phyloP scores from a whole-genome alignment of 2,888 invertebrate genomes.

The Apodemia zela region DNA sequence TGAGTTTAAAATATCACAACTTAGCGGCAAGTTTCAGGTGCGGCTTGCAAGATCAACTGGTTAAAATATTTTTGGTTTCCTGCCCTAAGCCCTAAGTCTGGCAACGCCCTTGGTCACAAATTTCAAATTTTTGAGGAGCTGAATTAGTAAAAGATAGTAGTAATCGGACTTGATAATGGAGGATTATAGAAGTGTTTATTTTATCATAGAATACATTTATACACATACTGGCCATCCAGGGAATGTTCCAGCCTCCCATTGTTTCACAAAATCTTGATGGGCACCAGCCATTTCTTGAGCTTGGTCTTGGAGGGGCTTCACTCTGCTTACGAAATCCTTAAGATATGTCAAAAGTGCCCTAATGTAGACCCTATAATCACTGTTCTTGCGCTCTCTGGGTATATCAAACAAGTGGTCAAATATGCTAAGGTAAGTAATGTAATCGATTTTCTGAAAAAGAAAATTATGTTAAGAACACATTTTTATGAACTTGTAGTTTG shows the following conservation, averaged over 20 bases:
- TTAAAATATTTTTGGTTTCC: no score
- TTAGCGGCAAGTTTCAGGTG: no score
- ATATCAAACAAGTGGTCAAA: constrained; percentile 98
- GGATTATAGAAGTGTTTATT: no score
- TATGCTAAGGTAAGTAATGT: constrained; percentile 94
- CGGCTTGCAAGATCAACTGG: no score
- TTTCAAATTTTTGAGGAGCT: no score
- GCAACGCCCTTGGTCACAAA: no score
- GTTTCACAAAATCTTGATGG: constrained; percentile 88
- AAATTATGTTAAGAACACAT: background rate
- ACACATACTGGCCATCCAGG: constrained; percentile 94
- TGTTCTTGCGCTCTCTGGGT: constrained; percentile 93
- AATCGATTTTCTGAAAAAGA: constrained; percentile 90
- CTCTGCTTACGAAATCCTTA: constrained; percentile 88
- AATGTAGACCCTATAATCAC: constrained; percentile 92
- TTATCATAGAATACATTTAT: constrained; percentile 1
- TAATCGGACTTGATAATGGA: no score
- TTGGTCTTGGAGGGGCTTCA: constrained; percentile 92
- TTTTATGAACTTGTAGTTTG: no score
- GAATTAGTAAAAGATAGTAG: no score
- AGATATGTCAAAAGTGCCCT: constrained; percentile 91
- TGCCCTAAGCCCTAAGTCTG: no score
- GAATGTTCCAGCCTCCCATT: constrained; percentile 94
- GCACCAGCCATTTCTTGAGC: constrained; percentile 89
- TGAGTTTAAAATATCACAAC: no score